These are phyloP conservation scores for Phaedon cochleariae DNA, from an alignment of 2,888 invertebrate species.

Conservation along the genomic window DNA sequence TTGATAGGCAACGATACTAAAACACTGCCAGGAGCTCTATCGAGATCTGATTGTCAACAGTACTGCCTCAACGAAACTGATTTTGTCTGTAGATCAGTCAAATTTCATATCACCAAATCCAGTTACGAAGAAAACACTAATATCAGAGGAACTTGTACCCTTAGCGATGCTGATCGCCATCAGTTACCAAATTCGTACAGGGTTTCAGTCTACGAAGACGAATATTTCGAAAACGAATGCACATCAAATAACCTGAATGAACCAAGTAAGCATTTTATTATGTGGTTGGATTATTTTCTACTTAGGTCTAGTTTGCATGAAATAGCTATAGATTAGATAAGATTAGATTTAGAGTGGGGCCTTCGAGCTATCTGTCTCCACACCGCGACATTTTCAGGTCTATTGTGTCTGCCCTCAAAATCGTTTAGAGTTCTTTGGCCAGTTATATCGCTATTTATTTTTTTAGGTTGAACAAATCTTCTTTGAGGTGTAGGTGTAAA, in stretches of 20 bases:
- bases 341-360: too few relatives aligned
- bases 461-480: too few relatives aligned
- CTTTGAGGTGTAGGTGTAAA: too few relatives aligned
- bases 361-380: too few relatives aligned
- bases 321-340: too few relatives aligned
- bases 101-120: slow-evolving; percentile 58
- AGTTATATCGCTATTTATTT: too few relatives aligned
- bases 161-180: slow-evolving; percentile 78
- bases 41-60: slow-evolving; percentile 75
- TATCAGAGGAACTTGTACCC: slow-evolving; percentile 70
- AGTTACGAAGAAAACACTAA: slow-evolving; percentile 20
- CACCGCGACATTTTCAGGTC: too few relatives aligned
- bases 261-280: slow-evolving; percentile 7
- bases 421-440: too few relatives aligned
- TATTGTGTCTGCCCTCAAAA: too few relatives aligned
- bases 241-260: slow-evolving; percentile 59
- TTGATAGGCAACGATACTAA: slow-evolving; percentile 73
- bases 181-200: slow-evolving; percentile 81
- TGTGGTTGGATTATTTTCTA: not conserved
- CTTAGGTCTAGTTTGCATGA: too few relatives aligned
- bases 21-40: slow-evolving; percentile 69
- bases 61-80: slow-evolving; percentile 66
- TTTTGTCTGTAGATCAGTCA: slow-evolving; percentile 67
- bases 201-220: slow-evolving; percentile 77
- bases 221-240: slow-evolving; percentile 88